Percentiles rank a stretch among this genome's conserved stretches.
phyloP scores from a whole-genome alignment of 2,797 vertebrate species.

The Margarornis squamiger region DNA sequence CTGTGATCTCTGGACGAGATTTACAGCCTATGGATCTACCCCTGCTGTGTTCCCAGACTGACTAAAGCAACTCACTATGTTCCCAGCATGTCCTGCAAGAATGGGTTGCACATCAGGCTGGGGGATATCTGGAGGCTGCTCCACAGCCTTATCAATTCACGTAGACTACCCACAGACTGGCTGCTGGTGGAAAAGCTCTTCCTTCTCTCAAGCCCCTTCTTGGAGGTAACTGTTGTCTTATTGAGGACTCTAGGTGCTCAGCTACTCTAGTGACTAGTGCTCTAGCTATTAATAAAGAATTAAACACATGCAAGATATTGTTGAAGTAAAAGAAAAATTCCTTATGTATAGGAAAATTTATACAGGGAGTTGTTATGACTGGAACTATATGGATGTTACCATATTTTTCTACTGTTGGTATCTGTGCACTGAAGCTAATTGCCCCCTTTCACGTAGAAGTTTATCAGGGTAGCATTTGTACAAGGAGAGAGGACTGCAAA shows the following conservation, averaged over 20 bases:
- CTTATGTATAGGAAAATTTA: background rate
- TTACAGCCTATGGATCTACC: background rate
- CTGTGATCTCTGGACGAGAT: conserved; percentile 21
- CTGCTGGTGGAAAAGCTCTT: background rate
- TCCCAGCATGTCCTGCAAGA: background rate
- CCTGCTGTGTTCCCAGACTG: conserved; percentile 5
- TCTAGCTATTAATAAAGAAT: background rate
- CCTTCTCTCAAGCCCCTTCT: background rate
- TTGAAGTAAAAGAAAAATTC: background rate
- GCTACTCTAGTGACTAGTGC: background rate
- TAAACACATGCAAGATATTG: background rate
- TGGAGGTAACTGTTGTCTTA: background rate
- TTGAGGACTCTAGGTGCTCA: background rate
- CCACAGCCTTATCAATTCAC: background rate
- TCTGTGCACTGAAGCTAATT: background rate
- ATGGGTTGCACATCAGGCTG: background rate
- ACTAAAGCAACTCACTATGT: background rate
- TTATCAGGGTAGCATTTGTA: background rate
- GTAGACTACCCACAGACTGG: background rate
- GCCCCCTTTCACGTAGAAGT: background rate
- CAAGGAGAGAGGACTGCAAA: background rate
- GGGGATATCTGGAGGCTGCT: background rate
- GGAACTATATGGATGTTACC: background rate
- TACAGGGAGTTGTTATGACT: background rate
- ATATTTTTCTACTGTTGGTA: background rate